Percentiles rank a stretch among this genome's conserved stretches.
Conservation (phyloP, 1,140 invertebrate species). For the Hetaerina americana region DNA sequence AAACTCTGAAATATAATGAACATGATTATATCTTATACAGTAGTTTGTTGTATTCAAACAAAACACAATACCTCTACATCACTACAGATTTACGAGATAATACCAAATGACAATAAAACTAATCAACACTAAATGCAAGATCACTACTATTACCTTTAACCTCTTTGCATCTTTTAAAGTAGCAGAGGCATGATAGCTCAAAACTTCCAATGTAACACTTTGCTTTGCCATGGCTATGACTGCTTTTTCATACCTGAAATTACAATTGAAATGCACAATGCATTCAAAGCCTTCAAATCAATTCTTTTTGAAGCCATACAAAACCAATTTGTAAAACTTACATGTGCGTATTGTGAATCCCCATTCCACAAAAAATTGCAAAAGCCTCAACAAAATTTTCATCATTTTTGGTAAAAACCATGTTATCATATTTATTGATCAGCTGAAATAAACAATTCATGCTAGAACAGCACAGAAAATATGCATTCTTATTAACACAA, state of each 20-base stretch:
- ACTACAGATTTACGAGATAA: not conserved
- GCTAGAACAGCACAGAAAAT: slow-evolving; percentile 5
- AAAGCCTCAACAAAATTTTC: slow-evolving; percentile 92
- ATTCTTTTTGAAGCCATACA: not conserved
- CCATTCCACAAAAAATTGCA: slow-evolving; percentile 95
- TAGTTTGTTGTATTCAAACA: not conserved
- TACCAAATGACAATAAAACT: not conserved
- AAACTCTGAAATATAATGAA: slow-evolving; percentile 35
- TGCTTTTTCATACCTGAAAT: slow-evolving; percentile 71
- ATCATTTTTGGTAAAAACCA: slow-evolving; percentile 80
- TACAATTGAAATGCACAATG: slow-evolving; percentile 9
- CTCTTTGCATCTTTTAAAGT: slow-evolving; percentile 73
- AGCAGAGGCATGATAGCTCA: slow-evolving; percentile 91
- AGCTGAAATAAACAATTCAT: slow-evolving; percentile 38
- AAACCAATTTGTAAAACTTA: slow-evolving; percentile 24
- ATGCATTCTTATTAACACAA: not conserved
- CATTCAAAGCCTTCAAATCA: not conserved
- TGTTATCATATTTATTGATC: slow-evolving; percentile 83
- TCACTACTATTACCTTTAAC: slow-evolving; percentile 52
- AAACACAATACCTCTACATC: not conserved
- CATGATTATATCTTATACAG: not conserved
- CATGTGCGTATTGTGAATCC: slow-evolving; percentile 94
- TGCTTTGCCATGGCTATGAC: slow-evolving; percentile 90
- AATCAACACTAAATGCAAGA: slow-evolving; percentile 11
- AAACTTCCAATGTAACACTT: slow-evolving; percentile 84